These are phyloP conservation scores for Cabera pusaria DNA, from an alignment of 2,888 invertebrate genomes.

Conservation along the genomic window DNA sequence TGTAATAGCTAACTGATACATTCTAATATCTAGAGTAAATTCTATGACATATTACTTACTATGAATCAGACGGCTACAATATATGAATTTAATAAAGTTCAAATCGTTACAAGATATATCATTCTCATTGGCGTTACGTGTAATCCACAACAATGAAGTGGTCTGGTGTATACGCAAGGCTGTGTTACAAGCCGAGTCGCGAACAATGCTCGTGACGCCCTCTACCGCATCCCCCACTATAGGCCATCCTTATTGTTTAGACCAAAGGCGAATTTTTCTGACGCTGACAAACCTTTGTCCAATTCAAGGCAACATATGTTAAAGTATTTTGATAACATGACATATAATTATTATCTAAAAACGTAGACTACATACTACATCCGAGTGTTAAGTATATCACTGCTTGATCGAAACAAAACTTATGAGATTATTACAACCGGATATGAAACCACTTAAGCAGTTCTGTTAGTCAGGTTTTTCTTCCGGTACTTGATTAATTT, in stretches of 20 bases:
- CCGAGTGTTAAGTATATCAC: neutral
- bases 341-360: slow-evolving; percentile 15
- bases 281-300: slow-evolving; percentile 48
- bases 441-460: slow-evolving; percentile 17
- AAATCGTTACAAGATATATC: slow-evolving; percentile 14
- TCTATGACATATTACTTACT: too few species aligned
- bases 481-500: slow-evolving; percentile 36
- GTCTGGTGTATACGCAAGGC: slow-evolving; percentile 18
- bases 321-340: slow-evolving; percentile 16
- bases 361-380: slow-evolving; percentile 1
- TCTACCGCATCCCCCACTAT: slow-evolving; percentile 35
- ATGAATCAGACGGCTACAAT: too few species aligned
- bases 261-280: slow-evolving; percentile 42
- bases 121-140: slow-evolving; percentile 12
- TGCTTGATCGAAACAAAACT: slow-evolving; percentile 9
- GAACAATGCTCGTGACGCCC: slow-evolving; percentile 43
- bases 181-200: slow-evolving; percentile 17
- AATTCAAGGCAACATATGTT: slow-evolving; percentile 42
- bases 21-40: too few species aligned
- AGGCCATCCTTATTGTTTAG: slow-evolving; percentile 42
- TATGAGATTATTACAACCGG: slow-evolving; percentile 19
- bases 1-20: too few species aligned
- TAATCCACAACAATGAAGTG: slow-evolving; percentile 20
- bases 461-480: slow-evolving; percentile 33
- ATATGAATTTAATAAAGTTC: too few species aligned